These are phyloP conservation scores for Pteruthius melanotis DNA, from an alignment of 2,113 vertebrate species.

Conservation along the genomic window DNA sequence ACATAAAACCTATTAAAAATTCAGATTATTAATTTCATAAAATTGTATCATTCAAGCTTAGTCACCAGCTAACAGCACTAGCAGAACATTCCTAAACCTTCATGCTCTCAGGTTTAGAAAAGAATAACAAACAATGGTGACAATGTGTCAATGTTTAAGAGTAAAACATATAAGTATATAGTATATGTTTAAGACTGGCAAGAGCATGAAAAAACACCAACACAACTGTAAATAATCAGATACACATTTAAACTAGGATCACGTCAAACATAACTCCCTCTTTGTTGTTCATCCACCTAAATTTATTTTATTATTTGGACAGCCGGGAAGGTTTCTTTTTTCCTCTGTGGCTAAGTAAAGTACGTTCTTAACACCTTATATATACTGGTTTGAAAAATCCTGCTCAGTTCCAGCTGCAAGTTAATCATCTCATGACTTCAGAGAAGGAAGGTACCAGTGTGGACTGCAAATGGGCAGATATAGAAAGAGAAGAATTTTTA, in stretches of 20 bases:
- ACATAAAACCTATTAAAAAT: background rate
- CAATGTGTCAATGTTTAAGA: background rate
- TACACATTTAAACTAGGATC: background rate
- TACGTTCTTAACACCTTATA: background rate
- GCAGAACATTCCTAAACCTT: background rate
- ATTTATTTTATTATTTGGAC: background rate
- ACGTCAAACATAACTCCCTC: background rate
- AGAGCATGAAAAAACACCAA: background rate
- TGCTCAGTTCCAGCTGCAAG: background rate
- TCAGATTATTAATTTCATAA: background rate
- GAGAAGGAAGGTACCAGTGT: background rate
- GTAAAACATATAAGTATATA: background rate
- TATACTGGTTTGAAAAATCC: background rate
- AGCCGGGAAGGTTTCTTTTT: background rate
- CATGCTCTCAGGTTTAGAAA: background rate
- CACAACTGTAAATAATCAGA: background rate
- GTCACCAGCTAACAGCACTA: background rate
- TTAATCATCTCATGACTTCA: background rate
- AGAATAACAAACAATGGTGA: background rate
- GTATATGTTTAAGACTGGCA: background rate
- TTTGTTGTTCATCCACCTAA: background rate
- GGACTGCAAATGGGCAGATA: background rate
- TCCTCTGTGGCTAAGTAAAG: background rate
- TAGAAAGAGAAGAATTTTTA: background rate
- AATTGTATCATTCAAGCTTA: background rate